These are phyloP conservation scores for Rhagonycha fulva DNA, from an alignment of 2,888 invertebrate species.

Conservation along the genomic window DNA sequence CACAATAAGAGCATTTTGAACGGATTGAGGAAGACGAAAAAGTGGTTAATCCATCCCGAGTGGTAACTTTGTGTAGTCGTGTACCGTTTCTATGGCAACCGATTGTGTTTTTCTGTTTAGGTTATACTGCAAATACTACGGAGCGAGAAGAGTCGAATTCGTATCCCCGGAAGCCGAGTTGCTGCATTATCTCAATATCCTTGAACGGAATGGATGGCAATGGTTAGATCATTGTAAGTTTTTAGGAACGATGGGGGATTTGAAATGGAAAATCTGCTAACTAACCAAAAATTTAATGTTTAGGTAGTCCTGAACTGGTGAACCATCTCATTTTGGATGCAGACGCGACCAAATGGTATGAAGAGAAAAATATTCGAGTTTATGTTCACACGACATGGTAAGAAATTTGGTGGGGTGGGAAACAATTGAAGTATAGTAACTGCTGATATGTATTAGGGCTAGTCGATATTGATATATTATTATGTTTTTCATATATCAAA, in stretches of 20 bases:
- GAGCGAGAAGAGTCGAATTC: slow-evolving; percentile 50
- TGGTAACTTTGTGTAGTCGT: slow-evolving; percentile 62
- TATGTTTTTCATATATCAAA: too few species aligned
- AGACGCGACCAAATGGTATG: slow-evolving; percentile 46
- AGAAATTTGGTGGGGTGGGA: not conserved
- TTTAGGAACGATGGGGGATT: not conserved
- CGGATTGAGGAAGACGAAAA: slow-evolving; percentile 55
- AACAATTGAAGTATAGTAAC: not conserved
- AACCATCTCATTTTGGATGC: slow-evolving; percentile 45
- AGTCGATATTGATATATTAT: too few species aligned
- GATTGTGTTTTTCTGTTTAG: not conserved
- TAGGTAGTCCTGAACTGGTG: slow-evolving; percentile 29
- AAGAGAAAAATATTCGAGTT: slow-evolving; percentile 25
- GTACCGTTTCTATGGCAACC: not conserved
- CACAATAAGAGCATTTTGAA: slow-evolving; percentile 60
- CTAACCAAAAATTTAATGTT: not conserved
- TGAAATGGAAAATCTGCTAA: not conserved
- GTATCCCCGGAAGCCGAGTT: slow-evolving; percentile 72
- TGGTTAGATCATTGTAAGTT: slow-evolving; percentile 20
- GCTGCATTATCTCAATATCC: slow-evolving; percentile 72
- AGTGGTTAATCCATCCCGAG: slow-evolving; percentile 86
- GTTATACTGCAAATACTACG: slow-evolving; percentile 33
- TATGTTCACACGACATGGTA: not conserved
- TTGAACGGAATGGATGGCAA: slow-evolving; percentile 56
- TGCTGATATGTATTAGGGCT: too few species aligned